Evolutionary conservation across 2,888 invertebrate species (phyloP), one percentile per base, ranked within the genome.

Genomic region (Micropterix aruncella): DNA sequence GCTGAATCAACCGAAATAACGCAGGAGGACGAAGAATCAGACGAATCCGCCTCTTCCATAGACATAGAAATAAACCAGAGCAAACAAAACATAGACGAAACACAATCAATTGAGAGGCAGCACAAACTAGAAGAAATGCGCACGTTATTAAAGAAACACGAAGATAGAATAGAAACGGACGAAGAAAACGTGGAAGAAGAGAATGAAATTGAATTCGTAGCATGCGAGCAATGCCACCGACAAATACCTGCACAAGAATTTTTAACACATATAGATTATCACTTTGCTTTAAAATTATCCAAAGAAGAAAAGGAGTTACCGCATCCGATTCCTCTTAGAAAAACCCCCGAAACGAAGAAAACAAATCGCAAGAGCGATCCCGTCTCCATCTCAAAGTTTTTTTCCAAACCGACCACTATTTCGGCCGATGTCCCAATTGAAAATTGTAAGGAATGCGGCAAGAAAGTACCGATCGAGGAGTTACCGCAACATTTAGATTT

Each of bases 401-500:
- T 76, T 27, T 60, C 67, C 0, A 75, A 70, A 56, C 51, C 64
- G n/a, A 36, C 43, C 19, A 37, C 53, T 2, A 51, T 51, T 17
- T 63, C 68, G 51, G 54, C 55, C 12, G 57, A 53, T 39, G 50
- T 59, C 19, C 59, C 59, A 27, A 63, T 62, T 27, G 67, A 75
- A 54, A 62, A 58, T 38, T 93, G 92, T 62, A 53, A 68, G 0
- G 77, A 83, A 56, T 93, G 92, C 62, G 69, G 75, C 18, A 74
- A 77, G 56, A 65, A 60, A 48, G 66, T 92, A 43, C 59, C 71
- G 9, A 51, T 73, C 2, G 71, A 73, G 48, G 81, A 81, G 47
- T 69, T 82, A 52, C 59, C 70, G 1, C 84, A 88, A 56, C 93
- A 93, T 63, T 62, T 74, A 54, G 93, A 94, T 65, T 91, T 79